Evolutionary conservation across 2,888 invertebrate genomes (phyloP), one percentile per base, ranked within the genome.

Genomic region (Caenorhabditis doughertyi): DNA sequence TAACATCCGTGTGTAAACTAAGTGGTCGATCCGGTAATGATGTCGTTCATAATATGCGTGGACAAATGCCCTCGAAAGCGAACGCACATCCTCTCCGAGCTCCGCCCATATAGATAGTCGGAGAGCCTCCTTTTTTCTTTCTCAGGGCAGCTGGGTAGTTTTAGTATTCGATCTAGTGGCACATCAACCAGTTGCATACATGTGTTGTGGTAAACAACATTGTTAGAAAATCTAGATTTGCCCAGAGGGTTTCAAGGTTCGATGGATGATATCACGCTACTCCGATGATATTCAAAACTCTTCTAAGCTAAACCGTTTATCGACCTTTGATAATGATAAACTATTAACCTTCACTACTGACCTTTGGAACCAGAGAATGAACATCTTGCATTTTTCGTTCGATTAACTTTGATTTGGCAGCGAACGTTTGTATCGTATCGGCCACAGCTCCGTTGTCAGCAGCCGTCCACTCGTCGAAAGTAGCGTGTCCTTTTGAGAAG

Each of bases 301-400:
- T 35, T 35, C 9, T 35, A 9, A 5, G 35, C 35, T 35, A 5
- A 7, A 7, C 35, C 35, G 9, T 35, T n/a, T n/a, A n/a, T n/a
- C n/a, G n/a, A n/a, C n/a, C n/a, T n/a, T n/a, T n/a, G n/a, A n/a
- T n/a, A n/a, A n/a, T n/a, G n/a, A n/a, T n/a, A n/a, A n/a, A n/a
- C n/a, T n/a, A n/a, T n/a, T n/a, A n/a, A n/a, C n/a, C n/a, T n/a
- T n/a, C n/a, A 32, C 9, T 32, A 47, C 65, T 18, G 11, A 92
- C 92, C 87, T 90, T 90, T n/a, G 91, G 92, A 25, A 92, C 92
- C 8, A 91, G 84, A 18, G 88, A 71, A 76, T 92, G 92, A 44
- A 92, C 84, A 65, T 92, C 92, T 81, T 92, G 92, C 92, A 92
- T 92, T 81, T 90, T 89, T 42, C 90, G 70, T 58, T 92, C 91